These are phyloP conservation scores for Lophotriccus pileatus DNA, from an alignment of 2,797 vertebrate genomes.

Conservation along the genomic window DNA sequence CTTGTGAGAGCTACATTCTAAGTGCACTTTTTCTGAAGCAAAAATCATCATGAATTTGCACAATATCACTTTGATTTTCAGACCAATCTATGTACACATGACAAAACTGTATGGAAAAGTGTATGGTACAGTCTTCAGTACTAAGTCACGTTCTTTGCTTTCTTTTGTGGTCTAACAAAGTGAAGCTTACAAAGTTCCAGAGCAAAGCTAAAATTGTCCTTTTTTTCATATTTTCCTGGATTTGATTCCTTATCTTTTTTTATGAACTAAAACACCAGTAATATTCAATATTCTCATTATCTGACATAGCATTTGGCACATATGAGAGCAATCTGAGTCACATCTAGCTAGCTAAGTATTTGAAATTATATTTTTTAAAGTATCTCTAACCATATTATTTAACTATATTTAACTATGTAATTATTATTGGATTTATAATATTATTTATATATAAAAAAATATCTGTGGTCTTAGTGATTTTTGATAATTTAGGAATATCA, in stretches of 20 bases:
- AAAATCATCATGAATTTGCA: background rate
- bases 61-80: background rate
- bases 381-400: background rate
- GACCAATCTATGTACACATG: background rate
- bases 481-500: background rate
- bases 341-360: background rate
- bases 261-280: background rate
- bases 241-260: background rate
- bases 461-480: background rate
- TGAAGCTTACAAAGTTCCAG: background rate
- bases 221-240: background rate
- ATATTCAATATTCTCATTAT: background rate
- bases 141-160: background rate
- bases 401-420: background rate
- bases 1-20: background rate
- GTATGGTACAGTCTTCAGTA: background rate
- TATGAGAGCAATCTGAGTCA: background rate
- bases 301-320: background rate
- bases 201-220: background rate
- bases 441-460: background rate
- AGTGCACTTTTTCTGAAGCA: background rate
- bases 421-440: background rate
- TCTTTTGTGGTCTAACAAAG: background rate
- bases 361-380: background rate
- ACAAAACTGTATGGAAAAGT: background rate